A percentile compares a stretch with the other conserved stretches of the same genome.
Evolutionary conservation across 35 echinoderm and acorn worm species (phyloP).

Genomic region (Anneissia japonica): DNA sequence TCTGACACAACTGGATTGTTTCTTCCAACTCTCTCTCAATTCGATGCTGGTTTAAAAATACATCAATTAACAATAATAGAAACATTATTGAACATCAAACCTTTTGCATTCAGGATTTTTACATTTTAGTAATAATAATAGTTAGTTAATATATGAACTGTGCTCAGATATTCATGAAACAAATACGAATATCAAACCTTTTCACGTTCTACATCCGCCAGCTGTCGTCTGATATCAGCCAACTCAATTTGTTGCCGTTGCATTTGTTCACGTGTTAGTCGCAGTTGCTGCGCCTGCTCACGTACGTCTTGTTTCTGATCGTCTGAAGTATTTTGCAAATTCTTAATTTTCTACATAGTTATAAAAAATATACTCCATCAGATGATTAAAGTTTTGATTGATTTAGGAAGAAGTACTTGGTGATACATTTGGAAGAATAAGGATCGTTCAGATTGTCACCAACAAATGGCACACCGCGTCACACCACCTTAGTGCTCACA

Average conservation of each 20-base stretch:
- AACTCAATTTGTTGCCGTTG: constrained; percentile 56
- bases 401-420: no score
- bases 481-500: no score
- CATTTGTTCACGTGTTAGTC: constrained; percentile 52
- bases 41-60: constrained; percentile 37
- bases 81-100: no score
- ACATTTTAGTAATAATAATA: no score
- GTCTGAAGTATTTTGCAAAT: constrained; percentile 2
- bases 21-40: constrained; percentile 70
- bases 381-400: no score
- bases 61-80: no score
- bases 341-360: constrained; percentile 58
- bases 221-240: constrained; percentile 33
- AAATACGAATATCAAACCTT: constrained; percentile 23
- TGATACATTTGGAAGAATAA: no score
- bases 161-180: background rate
- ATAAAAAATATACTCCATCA: no score
- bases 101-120: no score
- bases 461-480: no score
- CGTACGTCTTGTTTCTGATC: constrained; percentile 35
- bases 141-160: no score
- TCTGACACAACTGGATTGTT: constrained; percentile 32
- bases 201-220: constrained; percentile 50
- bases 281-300: constrained; percentile 52
- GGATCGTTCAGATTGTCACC: no score